These are phyloP conservation scores for Polyommatus iphigenia DNA, from an alignment of 2,888 invertebrate genomes.

Conservation along the genomic window DNA sequence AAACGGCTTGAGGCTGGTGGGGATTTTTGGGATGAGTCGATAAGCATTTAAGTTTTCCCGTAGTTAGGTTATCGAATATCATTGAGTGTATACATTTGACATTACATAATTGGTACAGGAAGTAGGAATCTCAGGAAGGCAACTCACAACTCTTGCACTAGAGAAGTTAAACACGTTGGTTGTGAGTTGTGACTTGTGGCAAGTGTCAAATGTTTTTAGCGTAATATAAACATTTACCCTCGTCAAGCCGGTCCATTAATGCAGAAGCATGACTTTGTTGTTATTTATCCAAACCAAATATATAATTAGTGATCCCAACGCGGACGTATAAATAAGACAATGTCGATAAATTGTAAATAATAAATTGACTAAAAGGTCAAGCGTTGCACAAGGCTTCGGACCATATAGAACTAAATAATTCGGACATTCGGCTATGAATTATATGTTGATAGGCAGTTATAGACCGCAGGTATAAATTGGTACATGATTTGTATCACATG, in stretches of 20 bases:
- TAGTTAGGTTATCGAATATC: no score
- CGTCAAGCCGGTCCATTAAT: background rate
- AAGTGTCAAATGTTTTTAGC: no score
- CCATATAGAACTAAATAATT: background rate
- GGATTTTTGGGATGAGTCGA: no score
- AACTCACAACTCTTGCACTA: no score
- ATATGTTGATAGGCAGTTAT: background rate
- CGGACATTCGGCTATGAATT: background rate
- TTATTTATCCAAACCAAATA: background rate
- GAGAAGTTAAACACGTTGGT: no score
- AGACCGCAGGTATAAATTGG: background rate
- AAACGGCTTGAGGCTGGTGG: no score
- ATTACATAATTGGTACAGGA: no score
- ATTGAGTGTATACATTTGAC: no score
- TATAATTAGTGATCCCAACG: background rate
- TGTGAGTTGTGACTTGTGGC: no score
- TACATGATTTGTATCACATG: background rate
- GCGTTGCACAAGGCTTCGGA: background rate
- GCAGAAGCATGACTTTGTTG: background rate
- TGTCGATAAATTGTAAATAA: conserved; percentile 9
- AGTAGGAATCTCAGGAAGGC: no score
- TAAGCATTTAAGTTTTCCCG: no score
- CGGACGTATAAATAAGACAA: background rate
- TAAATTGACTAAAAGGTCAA: conserved; percentile 9
- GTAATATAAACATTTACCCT: background rate